Evolutionary conservation across 2,888 invertebrate species (phyloP).

Genomic region (Pseudanteris insignis): DNA sequence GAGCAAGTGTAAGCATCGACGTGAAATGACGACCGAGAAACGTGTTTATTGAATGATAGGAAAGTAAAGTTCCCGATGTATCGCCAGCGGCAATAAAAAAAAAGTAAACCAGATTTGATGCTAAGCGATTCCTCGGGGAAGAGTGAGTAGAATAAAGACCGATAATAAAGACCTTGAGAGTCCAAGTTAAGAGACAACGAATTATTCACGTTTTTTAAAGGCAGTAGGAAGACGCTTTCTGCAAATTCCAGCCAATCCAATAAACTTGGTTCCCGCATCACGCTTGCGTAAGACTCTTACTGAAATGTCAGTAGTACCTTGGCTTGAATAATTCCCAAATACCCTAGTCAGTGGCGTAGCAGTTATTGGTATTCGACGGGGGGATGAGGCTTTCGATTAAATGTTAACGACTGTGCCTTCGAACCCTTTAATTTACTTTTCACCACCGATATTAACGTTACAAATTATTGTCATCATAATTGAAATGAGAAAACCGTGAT

Average conservation of each 20-base stretch:
- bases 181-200: slow-evolving; percentile 39
- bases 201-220: slow-evolving; percentile 40
- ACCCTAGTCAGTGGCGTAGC: slow-evolving; percentile 35
- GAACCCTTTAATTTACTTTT: not conserved
- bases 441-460: too few species aligned
- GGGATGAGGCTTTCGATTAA: slow-evolving; percentile 13
- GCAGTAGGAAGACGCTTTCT: slow-evolving; percentile 44
- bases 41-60: too few species aligned
- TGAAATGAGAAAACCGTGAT: too few species aligned
- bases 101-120: not conserved
- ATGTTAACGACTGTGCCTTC: slow-evolving; percentile 2
- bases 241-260: slow-evolving; percentile 44
- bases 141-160: slow-evolving; percentile 18
- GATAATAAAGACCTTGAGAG: slow-evolving; percentile 35
- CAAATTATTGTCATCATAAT: not conserved
- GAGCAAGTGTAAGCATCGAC: slow-evolving; percentile 31
- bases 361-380: slow-evolving; percentile 41
- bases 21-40: slow-evolving; percentile 37
- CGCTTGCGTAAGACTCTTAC: slow-evolving; percentile 41
- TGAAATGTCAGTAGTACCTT: slow-evolving; percentile 41
- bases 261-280: slow-evolving; percentile 45
- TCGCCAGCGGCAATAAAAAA: not conserved
- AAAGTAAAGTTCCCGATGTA: slow-evolving; percentile 8
- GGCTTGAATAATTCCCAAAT: slow-evolving; percentile 41
- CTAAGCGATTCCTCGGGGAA: slow-evolving; percentile 16